phyloP scores from a whole-genome alignment of 2,113 vertebrate species.

The Dicrurus megarhynchus region DNA sequence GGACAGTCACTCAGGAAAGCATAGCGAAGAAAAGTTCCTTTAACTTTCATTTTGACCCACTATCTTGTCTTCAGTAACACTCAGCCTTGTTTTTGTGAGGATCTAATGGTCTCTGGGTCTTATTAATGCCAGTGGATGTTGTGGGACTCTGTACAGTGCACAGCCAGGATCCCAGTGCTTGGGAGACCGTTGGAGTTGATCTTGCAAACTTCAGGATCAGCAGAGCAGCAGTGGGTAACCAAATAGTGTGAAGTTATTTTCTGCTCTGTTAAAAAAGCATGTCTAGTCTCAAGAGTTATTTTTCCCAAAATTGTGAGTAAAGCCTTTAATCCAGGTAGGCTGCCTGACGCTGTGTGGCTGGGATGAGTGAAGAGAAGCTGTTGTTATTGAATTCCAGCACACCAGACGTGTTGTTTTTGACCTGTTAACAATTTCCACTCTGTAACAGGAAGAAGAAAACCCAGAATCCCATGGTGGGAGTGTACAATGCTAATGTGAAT shows the following conservation, averaged over 20 bases:
- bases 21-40: background rate
- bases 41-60: background rate
- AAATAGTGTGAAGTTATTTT: background rate
- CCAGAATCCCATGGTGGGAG: slow-evolving; percentile 70
- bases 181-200: background rate
- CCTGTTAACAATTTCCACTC: background rate
- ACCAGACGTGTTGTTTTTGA: background rate
- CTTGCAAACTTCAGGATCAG: background rate
- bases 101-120: background rate
- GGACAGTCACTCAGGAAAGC: background rate
- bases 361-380: background rate
- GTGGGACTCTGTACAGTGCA: rapidly evolving
- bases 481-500: slow-evolving; percentile 80
- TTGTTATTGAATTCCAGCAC: rapidly evolving
- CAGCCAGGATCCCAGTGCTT: background rate
- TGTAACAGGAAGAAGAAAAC: slow-evolving; percentile 77
- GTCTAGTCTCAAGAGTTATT: background rate
- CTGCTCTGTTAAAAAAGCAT: background rate
- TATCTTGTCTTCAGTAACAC: background rate
- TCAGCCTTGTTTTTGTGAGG: background rate
- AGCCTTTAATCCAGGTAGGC: background rate
- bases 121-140: background rate
- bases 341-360: background rate
- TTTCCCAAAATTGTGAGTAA: background rate
- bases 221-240: background rate